Percentiles rank a stretch among this genome's conserved stretches.
These are phyloP conservation scores for Boulengeromyrus knoepffleri DNA, from an alignment of 2,113 vertebrate species.

Conservation along the genomic window DNA sequence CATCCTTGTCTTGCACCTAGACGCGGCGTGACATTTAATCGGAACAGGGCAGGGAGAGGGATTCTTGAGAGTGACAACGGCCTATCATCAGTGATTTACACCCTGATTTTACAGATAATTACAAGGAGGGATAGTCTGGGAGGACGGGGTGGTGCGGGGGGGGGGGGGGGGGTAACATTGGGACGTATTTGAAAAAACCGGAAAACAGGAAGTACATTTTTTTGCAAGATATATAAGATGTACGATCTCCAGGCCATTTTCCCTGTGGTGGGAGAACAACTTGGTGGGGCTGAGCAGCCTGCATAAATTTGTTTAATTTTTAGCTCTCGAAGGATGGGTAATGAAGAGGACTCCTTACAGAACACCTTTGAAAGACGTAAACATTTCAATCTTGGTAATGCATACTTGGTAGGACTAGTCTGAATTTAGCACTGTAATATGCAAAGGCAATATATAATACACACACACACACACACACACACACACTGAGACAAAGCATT, in stretches of 20 bases:
- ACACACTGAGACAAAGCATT: neutral
- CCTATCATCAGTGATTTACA: conserved; percentile 15
- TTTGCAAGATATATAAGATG: neutral
- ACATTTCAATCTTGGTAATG: neutral
- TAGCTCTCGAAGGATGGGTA: neutral
- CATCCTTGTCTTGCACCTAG: conserved; percentile 15
- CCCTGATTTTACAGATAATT: conserved; percentile 20
- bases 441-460: neutral
- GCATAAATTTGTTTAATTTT: neutral
- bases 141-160: neutral
- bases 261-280: neutral
- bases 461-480: neutral
- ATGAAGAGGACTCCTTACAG: neutral
- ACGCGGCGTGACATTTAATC: conserved; percentile 32
- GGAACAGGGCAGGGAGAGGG: conserved; percentile 3
- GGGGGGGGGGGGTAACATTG: neutral
- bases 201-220: neutral
- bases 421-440: neutral
- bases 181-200: neutral
- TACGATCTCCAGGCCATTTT: neutral
- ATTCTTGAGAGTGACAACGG: conserved; percentile 15
- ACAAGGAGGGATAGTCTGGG: neutral
- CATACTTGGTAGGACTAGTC: neutral
- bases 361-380: neutral
- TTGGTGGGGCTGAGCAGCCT: neutral